Conservation (phyloP, 1,140 invertebrate genomes). For the Cherax destructor region DNA sequence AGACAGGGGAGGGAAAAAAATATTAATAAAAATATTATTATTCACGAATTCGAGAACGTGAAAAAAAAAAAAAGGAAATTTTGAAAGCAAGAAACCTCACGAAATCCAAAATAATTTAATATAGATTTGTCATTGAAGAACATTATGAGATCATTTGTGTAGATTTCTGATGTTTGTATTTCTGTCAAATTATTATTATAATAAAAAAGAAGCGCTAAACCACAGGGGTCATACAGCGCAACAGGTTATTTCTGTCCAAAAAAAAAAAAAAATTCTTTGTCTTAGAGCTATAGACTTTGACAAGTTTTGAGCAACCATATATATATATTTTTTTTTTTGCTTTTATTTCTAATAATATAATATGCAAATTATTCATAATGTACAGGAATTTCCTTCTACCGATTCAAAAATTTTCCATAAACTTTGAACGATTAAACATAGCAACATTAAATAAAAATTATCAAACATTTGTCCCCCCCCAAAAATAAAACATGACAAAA, state of each 20-base stretch:
- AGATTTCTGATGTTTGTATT: background rate
- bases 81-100: too few species aligned
- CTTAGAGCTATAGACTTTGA: constrained; percentile 23
- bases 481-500: constrained; percentile 48
- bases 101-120: background rate
- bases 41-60: too few species aligned
- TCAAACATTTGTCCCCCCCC: constrained; percentile 23
- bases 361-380: background rate
- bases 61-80: too few species aligned
- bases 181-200: too few species aligned
- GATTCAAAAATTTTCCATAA: constrained; percentile 53
- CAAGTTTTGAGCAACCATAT: constrained; percentile 44
- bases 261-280: background rate
- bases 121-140: constrained; percentile 37
- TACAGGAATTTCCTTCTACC: constrained; percentile 48
- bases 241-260: too few species aligned
- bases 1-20: too few species aligned
- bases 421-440: constrained; percentile 60
- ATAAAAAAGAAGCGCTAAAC: too few species aligned
- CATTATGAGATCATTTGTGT: constrained; percentile 66
- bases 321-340: background rate
- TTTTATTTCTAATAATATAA: background rate
- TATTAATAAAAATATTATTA: too few species aligned
- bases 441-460: constrained; percentile 41
- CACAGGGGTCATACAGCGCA: too few species aligned